Evolutionary conservation across 2,888 invertebrate species (phyloP), one percentile per base, ranked within the genome.

Genomic region (Apodemia duryi): DNA sequence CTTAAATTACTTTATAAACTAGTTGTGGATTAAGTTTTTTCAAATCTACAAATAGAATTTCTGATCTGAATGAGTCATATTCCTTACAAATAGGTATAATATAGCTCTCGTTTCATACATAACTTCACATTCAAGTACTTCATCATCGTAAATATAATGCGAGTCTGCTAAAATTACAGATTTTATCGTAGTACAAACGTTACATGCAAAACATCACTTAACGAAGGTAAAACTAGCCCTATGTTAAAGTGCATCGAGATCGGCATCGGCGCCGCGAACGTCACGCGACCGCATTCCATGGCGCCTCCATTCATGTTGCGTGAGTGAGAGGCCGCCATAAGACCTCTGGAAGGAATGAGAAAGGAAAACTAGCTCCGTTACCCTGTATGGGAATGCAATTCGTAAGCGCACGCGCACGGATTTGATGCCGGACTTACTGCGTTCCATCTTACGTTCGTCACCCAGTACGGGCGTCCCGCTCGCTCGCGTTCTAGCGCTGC

Each of bases 271-370:
- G 91, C 87, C 92, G 93, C 86, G 82, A 89, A 92, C 93, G 93
- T 93, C 93, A 93, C 91, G 88, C 88, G 90, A 87, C 88, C 92
- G 92, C 93, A 93, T 93, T 93, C 93, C 93, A 86, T 77, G 85
- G 84, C 86, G 86, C 85, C 88, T 90, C 84, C 88, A 89, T 90
- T 89, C 90, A 90, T 90, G 85, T 84, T 77, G 85, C 76, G 81
- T 73, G 84, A 88, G 84, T 76, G 84, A 85, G 86, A 87, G 78
- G 79, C 75, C 76, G 75, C 73, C 74, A 72, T 68, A 74, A 81
- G 76, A 80, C 81, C 83, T 82, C 79, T 81, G 77, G 86, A 74
- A 72, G 77, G 79, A 88, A 81, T 77, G 88, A 86, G 88, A 86
- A 77, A 78, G 82, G 78, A 75, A 76, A 83, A 68, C 74, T 82